These are phyloP conservation scores for Zaprionus davidi DNA, from an alignment of 1,140 invertebrate species.

Conservation along the genomic window DNA sequence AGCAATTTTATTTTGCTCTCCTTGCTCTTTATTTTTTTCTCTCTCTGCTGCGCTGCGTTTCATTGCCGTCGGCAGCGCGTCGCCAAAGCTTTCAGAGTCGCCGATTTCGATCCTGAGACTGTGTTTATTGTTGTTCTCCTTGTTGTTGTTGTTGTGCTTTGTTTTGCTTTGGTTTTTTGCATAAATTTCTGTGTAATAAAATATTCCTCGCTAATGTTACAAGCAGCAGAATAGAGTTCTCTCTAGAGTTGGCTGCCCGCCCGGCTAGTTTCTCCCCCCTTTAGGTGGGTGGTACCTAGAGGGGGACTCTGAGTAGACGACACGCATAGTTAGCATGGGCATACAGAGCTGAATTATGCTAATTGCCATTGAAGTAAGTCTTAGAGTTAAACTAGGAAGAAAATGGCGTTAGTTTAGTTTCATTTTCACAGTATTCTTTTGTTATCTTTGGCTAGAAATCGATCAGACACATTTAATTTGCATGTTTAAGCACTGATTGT, in stretches of 20 bases:
- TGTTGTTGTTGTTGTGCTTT: conserved; percentile 35
- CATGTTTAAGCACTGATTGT: not conserved
- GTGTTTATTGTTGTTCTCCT: conserved; percentile 50
- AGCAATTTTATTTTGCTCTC: conserved; percentile 36
- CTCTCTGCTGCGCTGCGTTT: conserved; percentile 40
- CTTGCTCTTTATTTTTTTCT: conserved; percentile 26
- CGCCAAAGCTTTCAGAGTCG: conserved; percentile 76
- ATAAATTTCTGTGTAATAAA: conserved; percentile 80
- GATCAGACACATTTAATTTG: too few relatives aligned
- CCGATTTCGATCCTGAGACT: conserved; percentile 20
- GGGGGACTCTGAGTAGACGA: not conserved
- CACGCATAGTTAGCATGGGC: not conserved
- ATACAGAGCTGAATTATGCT: not conserved
- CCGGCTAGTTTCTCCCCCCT: conserved; percentile 9
- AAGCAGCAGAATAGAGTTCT: conserved; percentile 21
- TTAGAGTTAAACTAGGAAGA: not conserved
- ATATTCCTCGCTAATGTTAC: conserved; percentile 75
- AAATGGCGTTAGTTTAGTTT: not conserved
- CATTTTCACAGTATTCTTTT: not conserved
- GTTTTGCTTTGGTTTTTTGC: conserved; percentile 53
- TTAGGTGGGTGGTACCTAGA: not conserved
- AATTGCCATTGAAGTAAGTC: not conserved
- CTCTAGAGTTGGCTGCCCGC: conserved; percentile 28
- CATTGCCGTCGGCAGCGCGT: conserved; percentile 74
- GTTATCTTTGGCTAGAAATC: too few relatives aligned